These are phyloP conservation scores for Poecilia wingei DNA, from an alignment of 2,797 vertebrate species.

Conservation along the genomic window DNA sequence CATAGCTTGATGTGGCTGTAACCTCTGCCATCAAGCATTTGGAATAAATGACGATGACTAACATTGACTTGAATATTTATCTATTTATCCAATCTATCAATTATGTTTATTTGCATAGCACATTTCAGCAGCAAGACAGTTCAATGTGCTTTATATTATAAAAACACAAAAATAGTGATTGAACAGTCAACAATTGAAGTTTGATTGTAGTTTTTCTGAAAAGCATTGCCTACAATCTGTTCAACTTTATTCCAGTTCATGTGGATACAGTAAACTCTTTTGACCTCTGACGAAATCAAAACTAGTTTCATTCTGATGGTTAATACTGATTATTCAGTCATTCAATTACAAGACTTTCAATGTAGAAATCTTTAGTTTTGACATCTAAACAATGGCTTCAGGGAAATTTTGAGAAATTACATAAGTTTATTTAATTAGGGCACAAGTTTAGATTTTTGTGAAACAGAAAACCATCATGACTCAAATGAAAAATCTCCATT, in stretches of 20 bases:
- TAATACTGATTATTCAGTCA: background rate
- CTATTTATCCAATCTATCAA: no score
- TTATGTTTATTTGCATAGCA: no score
- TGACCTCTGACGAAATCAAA: background rate
- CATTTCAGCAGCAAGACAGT: no score
- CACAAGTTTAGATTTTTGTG: background rate
- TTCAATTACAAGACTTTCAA: background rate
- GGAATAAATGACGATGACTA: background rate
- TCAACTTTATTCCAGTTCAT: background rate
- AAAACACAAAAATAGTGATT: no score
- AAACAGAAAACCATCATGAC: background rate
- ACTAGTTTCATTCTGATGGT: background rate
- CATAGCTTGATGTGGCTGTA: background rate
- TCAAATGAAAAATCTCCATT: background rate
- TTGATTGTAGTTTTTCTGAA: no score
- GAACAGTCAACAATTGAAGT: no score
- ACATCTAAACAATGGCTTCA: background rate
- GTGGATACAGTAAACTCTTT: background rate
- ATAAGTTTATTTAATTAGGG: background rate
- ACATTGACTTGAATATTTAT: no score
- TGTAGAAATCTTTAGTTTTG: background rate
- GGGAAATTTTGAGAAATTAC: background rate
- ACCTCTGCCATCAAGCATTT: background rate
- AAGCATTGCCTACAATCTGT: background rate
- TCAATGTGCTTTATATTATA: no score